phyloP scores from a whole-genome alignment of 2,888 invertebrate genomes.

The Zygothrica quintamaculata region DNA sequence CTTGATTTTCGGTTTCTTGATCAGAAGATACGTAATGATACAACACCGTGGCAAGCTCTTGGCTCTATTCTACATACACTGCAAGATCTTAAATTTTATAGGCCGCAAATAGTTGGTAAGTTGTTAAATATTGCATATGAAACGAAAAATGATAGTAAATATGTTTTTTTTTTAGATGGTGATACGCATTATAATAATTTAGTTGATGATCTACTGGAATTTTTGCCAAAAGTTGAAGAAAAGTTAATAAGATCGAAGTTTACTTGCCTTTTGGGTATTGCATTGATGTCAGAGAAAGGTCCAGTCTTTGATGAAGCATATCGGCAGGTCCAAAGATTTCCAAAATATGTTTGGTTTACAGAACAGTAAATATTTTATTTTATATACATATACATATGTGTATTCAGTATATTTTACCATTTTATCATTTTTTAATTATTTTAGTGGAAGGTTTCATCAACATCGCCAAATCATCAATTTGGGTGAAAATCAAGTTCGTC shows the following conservation, averaged over 20 bases:
- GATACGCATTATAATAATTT: slow-evolving; percentile 57
- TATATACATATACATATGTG: neutral
- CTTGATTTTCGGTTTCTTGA: slow-evolving; percentile 84
- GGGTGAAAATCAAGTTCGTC: slow-evolving; percentile 63
- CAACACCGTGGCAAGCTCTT: slow-evolving; percentile 59
- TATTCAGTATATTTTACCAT: too few relatives aligned
- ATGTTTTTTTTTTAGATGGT: slow-evolving; percentile 44
- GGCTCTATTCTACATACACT: slow-evolving; percentile 81
- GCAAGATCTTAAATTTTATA: slow-evolving; percentile 77
- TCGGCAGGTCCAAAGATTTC: slow-evolving; percentile 76
- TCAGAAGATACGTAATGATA: slow-evolving; percentile 81
- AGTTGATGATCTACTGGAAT: slow-evolving; percentile 70
- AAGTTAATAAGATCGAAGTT: slow-evolving; percentile 80
- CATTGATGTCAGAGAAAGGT: slow-evolving; percentile 74
- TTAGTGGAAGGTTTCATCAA: slow-evolving; percentile 82
- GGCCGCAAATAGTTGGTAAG: slow-evolving; percentile 71
- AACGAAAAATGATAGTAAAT: too few relatives aligned
- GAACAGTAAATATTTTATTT: slow-evolving; percentile 73
- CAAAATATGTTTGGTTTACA: slow-evolving; percentile 80
- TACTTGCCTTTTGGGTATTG: slow-evolving; percentile 81
- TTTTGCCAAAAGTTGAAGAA: slow-evolving; percentile 83
- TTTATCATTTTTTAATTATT: neutral
- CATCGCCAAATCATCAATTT: slow-evolving; percentile 83
- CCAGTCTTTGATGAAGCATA: slow-evolving; percentile 77
- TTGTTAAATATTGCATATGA: neutral